phyloP scores from a whole-genome alignment of 2,113 vertebrate genomes.

The Nannospalax galili region DNA sequence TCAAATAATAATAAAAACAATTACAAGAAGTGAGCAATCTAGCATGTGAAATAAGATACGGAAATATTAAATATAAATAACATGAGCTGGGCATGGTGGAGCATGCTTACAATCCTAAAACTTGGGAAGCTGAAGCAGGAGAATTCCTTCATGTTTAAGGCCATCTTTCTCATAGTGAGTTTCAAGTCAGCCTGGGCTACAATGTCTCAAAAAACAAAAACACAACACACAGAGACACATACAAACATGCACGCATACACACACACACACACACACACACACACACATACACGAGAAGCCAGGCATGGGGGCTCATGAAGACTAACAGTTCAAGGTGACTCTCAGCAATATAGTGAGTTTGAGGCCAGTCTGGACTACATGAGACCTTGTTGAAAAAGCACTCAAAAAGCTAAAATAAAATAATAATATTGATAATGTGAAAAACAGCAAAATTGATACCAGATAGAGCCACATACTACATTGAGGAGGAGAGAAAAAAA shows the following conservation, averaged over 20 bases:
- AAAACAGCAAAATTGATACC: constrained; percentile 34
- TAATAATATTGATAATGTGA: not conserved
- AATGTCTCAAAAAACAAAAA: not conserved
- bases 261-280: not conserved
- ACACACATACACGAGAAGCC: not conserved
- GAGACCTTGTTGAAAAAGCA: not conserved
- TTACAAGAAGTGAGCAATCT: not conserved
- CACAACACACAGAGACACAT: not conserved
- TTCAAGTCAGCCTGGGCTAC: not conserved
- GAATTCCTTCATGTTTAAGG: not conserved
- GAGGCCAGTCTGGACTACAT: not conserved
- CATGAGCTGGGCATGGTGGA: not conserved
- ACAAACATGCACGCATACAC: not conserved
- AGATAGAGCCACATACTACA: not conserved
- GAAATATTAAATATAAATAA: constrained; percentile 46
- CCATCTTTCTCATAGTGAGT: not conserved
- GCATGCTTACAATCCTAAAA: not conserved
- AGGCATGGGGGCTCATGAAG: not conserved
- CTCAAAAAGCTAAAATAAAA: not conserved
- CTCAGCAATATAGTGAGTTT: not conserved
- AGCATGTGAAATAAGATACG: not conserved
- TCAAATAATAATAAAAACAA: not conserved
- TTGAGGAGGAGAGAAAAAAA: not conserved
- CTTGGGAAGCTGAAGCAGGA: not conserved
- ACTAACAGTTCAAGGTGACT: not conserved